Conservation (phyloP, 2,113 vertebrate genomes). For the Stegostoma tigrinum region DNA sequence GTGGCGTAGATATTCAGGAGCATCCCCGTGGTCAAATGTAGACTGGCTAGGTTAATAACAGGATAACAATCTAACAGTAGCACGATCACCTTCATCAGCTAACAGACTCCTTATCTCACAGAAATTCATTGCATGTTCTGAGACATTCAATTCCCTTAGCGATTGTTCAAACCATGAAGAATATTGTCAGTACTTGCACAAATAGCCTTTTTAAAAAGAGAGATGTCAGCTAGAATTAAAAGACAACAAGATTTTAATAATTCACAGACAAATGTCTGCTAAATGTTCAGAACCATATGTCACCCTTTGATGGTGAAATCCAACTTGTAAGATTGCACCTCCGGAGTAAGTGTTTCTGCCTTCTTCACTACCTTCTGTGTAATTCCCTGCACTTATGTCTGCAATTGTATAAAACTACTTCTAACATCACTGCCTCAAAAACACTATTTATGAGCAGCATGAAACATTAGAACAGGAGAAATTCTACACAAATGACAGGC, state of each 20-base stretch:
- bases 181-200: not conserved
- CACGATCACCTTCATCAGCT: not conserved
- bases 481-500: not conserved
- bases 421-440: not conserved
- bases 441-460: not conserved
- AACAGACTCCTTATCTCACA: not conserved
- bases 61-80: not conserved
- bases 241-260: not conserved
- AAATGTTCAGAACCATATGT: constrained; percentile 2
- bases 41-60: not conserved
- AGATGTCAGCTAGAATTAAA: not conserved
- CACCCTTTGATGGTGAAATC: not conserved
- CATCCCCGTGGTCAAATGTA: not conserved
- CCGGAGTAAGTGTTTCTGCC: not conserved
- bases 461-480: not conserved
- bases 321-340: not conserved
- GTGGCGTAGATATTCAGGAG: not conserved
- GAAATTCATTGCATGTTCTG: not conserved
- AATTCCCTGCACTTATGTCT: not conserved
- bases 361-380: not conserved
- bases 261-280: not conserved
- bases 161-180: not conserved
- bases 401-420: not conserved
- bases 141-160: not conserved
- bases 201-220: not conserved